A percentile compares a stretch with the other conserved stretches of the same genome.
Conservation (phyloP, 2,113 vertebrate genomes). For the Butorides virescens region DNA sequence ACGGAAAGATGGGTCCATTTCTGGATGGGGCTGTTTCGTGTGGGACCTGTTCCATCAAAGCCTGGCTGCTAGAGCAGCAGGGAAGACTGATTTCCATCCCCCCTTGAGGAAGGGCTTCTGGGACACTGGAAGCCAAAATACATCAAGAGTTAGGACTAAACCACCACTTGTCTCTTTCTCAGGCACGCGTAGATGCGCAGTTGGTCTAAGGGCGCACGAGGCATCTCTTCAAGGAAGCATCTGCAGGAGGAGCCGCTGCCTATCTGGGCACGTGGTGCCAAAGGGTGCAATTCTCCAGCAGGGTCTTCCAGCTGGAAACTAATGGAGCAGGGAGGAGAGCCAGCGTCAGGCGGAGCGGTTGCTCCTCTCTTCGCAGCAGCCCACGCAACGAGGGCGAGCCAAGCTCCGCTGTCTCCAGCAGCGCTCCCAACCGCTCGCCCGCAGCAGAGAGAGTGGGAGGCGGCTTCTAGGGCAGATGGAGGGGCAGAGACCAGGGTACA, state of each 20-base stretch:
- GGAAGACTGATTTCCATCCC: not conserved
- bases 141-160: not conserved
- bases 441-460: not conserved
- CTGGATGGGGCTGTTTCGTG: not conserved
- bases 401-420: not conserved
- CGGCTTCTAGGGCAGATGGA: not conserved
- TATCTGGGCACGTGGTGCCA: accelerated
- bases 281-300: accelerated
- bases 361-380: not conserved
- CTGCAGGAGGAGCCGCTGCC: not conserved
- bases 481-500: not conserved
- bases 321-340: not conserved
- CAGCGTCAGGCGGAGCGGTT: not conserved
- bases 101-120: not conserved
- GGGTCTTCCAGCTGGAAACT: not conserved
- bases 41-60: not conserved
- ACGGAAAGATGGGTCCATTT: not conserved
- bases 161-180: not conserved
- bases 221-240: not conserved
- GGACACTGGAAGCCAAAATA: not conserved
- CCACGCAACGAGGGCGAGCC: accelerated
- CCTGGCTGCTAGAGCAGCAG: not conserved
- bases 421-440: accelerated
- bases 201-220: accelerated
- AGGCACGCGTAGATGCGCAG: accelerated